These are phyloP conservation scores for Zophobas morio DNA, from an alignment of 1,140 invertebrate species.

Conservation along the genomic window DNA sequence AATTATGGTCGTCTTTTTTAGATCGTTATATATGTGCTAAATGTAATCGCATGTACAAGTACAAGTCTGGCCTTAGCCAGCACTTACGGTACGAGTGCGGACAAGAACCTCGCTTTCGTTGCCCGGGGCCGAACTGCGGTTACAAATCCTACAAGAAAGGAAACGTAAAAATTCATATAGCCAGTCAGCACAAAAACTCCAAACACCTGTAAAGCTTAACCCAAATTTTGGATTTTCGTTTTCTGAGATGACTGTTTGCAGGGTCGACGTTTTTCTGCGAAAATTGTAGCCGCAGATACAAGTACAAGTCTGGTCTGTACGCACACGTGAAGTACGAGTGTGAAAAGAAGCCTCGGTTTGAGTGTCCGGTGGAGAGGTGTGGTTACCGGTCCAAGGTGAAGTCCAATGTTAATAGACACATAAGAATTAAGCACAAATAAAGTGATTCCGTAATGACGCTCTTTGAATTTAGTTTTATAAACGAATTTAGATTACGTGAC, in stretches of 20 bases:
- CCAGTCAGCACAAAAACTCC: conserved; percentile 17
- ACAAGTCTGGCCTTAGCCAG: conserved; percentile 50
- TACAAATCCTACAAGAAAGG: conserved; percentile 26
- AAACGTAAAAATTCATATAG: conserved; percentile 27
- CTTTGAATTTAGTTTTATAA: background rate
- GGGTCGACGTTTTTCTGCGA: conserved; percentile 61
- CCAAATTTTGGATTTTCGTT: background rate
- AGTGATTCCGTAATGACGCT: conserved; percentile 12
- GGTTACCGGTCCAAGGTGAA: background rate
- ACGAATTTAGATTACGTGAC: background rate
- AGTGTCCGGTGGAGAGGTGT: conserved; percentile 4
- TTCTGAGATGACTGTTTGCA: background rate
- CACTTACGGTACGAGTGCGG: conserved; percentile 71
- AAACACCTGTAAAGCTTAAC: background rate
- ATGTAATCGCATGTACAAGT: conserved; percentile 54
- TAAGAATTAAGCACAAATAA: background rate
- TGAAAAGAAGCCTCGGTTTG: conserved; percentile 54
- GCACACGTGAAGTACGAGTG: conserved; percentile 69
- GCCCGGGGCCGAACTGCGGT: conserved; percentile 55
- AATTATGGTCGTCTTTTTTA: conserved; percentile 31
- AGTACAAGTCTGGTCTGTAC: conserved; percentile 64
- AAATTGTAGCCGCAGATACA: conserved; percentile 71
- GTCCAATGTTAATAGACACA: too few relatives aligned
- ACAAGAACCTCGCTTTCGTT: conserved; percentile 70
- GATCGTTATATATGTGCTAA: conserved; percentile 54